phyloP scores from a whole-genome alignment of 1,140 invertebrate species.

The Drosophila melanica region DNA sequence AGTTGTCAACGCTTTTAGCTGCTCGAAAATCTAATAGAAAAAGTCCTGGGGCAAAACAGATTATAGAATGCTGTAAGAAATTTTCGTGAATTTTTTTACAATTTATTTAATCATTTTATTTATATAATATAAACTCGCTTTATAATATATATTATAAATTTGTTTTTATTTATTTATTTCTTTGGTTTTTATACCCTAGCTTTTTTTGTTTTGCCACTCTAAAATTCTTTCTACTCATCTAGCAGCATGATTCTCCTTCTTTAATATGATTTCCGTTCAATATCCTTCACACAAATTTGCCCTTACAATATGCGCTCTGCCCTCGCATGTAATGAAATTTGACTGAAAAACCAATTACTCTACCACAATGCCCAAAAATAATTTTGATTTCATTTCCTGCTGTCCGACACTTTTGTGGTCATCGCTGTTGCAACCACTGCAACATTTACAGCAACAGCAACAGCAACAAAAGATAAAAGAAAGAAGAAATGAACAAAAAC shows the following conservation, averaged over 20 bases:
- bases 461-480: conserved; percentile 18
- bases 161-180: no score
- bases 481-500: conserved; percentile 39
- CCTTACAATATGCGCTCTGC: neutral
- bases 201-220: neutral
- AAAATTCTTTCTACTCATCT: neutral
- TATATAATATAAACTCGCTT: no score
- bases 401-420: conserved; percentile 67
- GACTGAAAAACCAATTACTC: conserved; percentile 72
- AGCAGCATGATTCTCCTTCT: neutral
- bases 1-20: conserved; percentile 8
- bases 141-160: no score
- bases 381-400: conserved; percentile 70
- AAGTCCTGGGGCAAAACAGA: conserved; percentile 2
- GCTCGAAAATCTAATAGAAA: conserved; percentile 13
- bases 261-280: conserved; percentile 30
- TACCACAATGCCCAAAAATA: conserved; percentile 75
- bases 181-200: no score
- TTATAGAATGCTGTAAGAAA: conserved; percentile 24
- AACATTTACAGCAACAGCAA: conserved; percentile 39
- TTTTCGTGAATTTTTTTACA: conserved; percentile 13
- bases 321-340: conserved; percentile 47
- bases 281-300: conserved; percentile 1
- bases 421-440: conserved; percentile 51
- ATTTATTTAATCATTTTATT: neutral